A percentile compares a stretch with the other conserved stretches of the same genome.
Conservation (phyloP, 2,888 invertebrate genomes). For the Eurytoma adleriae region DNA sequence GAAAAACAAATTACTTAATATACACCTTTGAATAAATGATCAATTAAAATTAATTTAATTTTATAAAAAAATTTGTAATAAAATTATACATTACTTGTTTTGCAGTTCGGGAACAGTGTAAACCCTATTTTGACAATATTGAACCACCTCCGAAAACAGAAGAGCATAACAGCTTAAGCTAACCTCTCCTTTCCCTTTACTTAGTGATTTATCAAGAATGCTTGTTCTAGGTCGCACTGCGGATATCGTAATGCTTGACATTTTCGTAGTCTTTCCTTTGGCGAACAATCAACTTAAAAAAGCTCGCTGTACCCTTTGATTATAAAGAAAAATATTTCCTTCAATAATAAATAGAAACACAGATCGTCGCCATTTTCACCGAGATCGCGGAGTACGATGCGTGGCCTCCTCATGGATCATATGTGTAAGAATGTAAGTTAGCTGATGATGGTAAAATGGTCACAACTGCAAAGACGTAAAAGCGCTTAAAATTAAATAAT, state of each 20-base stretch:
- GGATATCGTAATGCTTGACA: slow-evolving; percentile 71
- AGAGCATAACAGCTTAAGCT: slow-evolving; percentile 95
- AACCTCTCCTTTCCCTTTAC: slow-evolving; percentile 94
- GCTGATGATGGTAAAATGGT: background rate
- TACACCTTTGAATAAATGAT: too few species aligned
- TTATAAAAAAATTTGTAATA: background rate
- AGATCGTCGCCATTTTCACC: background rate
- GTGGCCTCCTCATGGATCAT: background rate
- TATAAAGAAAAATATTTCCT: background rate
- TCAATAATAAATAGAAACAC: background rate
- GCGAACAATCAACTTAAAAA: background rate
- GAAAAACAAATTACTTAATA: background rate
- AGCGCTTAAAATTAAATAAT: too few species aligned
- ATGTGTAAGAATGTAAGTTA: background rate
- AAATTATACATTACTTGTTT: slow-evolving; percentile 83
- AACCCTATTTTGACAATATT: slow-evolving; percentile 97
- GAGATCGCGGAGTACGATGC: too few species aligned
- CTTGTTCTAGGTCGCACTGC: slow-evolving; percentile 82
- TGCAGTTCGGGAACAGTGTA: slow-evolving; percentile 97
- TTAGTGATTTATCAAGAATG: slow-evolving; percentile 93
- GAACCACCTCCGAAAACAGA: slow-evolving; percentile 98
- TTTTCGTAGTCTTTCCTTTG: slow-evolving; percentile 38
- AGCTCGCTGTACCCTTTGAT: background rate
- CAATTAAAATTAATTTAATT: slow-evolving; percentile 11
- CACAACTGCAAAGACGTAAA: too few species aligned